Evolutionary conservation across 2,113 vertebrate genomes (phyloP).

Genomic region (Alouatta palliata): DNA sequence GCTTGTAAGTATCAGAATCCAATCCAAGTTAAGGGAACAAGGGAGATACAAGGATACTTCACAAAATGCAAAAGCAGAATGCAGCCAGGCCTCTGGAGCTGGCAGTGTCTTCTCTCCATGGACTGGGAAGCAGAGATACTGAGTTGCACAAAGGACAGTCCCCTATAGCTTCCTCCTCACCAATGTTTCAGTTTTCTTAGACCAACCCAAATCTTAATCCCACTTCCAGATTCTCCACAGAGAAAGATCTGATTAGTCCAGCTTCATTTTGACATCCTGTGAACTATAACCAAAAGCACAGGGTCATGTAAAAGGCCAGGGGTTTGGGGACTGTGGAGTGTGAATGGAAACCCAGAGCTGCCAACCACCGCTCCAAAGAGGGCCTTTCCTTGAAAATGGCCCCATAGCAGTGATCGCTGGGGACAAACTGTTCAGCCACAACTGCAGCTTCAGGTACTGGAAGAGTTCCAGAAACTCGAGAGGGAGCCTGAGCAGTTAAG

Average conservation of each 20-base stretch:
- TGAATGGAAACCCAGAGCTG: not conserved
- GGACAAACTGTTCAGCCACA: rapidly evolving
- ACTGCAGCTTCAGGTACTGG: rapidly evolving
- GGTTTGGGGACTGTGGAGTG: rapidly evolving
- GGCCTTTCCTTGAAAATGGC: not conserved
- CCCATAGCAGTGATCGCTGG: rapidly evolving
- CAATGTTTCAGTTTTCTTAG: not conserved
- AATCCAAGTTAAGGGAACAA: rapidly evolving
- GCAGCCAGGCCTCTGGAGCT: too few relatives aligned
- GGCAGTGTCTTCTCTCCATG: not conserved
- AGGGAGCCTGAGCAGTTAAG: not conserved
- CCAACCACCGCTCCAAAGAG: rapidly evolving
- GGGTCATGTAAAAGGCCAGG: not conserved
- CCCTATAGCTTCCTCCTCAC: rapidly evolving
- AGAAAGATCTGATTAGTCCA: not conserved
- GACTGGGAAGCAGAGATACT: not conserved
- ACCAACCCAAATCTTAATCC: not conserved
- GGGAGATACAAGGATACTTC: not conserved
- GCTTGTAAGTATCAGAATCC: not conserved
- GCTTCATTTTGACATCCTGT: too few relatives aligned
- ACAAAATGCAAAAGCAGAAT: not conserved
- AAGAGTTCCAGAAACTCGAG: not conserved
- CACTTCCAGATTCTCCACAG: not conserved
- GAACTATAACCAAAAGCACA: not conserved
- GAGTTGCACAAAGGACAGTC: not conserved